Evolutionary conservation across 2,797 vertebrate genomes (phyloP).

Genomic region (Pipistrellus pygmaeus): DNA sequence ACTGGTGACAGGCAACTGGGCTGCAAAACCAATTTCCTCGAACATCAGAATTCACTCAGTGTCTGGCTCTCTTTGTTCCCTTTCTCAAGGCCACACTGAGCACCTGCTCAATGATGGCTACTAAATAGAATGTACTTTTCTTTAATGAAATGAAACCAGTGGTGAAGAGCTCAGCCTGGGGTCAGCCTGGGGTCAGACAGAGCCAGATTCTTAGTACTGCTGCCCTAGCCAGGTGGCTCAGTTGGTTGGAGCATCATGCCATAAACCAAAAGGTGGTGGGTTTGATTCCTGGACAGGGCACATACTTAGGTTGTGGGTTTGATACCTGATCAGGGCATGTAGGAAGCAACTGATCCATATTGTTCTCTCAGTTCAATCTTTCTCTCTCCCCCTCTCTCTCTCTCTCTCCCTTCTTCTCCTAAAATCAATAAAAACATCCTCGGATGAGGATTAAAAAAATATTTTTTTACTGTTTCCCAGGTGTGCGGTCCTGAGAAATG

Average conservation of each 20-base stretch:
- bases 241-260: too few species aligned
- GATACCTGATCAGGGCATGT: too few species aligned
- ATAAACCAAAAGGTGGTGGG: too few species aligned
- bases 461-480: neutral
- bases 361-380: too few species aligned
- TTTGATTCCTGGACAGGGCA: too few species aligned
- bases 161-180: neutral
- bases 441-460: too few species aligned
- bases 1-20: neutral
- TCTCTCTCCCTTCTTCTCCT: too few species aligned
- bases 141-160: neutral
- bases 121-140: neutral
- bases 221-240: too few species aligned
- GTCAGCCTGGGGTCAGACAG: neutral
- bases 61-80: neutral
- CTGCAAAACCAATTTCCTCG: neutral
- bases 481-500: neutral
- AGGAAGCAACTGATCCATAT: too few species aligned
- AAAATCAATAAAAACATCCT: too few species aligned
- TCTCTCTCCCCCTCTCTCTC: too few species aligned
- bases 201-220: neutral
- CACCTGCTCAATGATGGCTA: neutral
- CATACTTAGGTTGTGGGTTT: too few species aligned
- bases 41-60: neutral
- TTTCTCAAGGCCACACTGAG: neutral